These are phyloP conservation scores for Hermaeophaga mercurialis DNA, from an alignment of 2,888 invertebrate genomes.

Conservation along the genomic window DNA sequence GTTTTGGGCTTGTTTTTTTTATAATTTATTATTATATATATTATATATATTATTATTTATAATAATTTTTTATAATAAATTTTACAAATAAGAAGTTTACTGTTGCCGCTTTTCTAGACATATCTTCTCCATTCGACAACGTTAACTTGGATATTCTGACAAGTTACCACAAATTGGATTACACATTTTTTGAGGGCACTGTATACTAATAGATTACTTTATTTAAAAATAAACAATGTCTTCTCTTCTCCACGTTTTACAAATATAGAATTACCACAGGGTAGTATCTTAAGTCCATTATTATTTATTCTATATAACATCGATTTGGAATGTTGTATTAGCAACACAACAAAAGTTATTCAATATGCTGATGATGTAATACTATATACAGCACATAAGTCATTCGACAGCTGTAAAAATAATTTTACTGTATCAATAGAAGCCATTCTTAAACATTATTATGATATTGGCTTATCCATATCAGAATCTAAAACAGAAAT, in stretches of 20 bases:
- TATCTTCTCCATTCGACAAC: not conserved
- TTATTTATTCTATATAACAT: not conserved
- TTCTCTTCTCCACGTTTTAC: not conserved
- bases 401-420: not conserved
- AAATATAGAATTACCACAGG: not conserved
- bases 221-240: not conserved
- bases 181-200: not conserved
- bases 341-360: not conserved
- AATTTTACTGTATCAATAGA: not conserved
- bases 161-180: not conserved
- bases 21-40: no score
- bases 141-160: not conserved
- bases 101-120: not conserved
- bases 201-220: not conserved
- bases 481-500: no score
- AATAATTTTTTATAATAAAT: no score
- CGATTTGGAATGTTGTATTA: not conserved
- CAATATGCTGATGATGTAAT: slow-evolving; percentile 4
- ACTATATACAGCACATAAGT: not conserved
- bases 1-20: no score
- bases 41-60: no score
- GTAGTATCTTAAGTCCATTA: not conserved
- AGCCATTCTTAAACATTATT: not conserved
- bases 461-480: no score
- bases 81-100: no score